These are phyloP conservation scores for Tetragonula carbonaria DNA, from an alignment of 2,888 invertebrate species.

Conservation along the genomic window DNA sequence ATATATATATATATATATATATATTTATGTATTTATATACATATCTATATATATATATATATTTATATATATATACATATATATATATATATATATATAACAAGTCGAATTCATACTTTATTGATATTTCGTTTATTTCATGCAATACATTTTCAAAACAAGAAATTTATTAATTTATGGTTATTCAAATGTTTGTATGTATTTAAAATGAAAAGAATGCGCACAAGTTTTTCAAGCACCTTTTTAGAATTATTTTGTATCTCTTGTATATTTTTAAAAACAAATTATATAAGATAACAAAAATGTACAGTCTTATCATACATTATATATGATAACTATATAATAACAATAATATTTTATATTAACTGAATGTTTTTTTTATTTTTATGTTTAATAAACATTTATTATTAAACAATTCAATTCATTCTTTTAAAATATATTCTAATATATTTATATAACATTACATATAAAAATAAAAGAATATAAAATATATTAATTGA, in stretches of 20 bases:
- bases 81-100: not conserved
- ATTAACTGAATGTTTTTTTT: slow-evolving; percentile 20
- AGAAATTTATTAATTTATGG: not conserved
- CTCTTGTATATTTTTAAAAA: slow-evolving; percentile 66
- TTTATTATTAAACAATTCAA: not conserved
- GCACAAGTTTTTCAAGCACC: slow-evolving; percentile 22
- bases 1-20: not conserved
- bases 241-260: slow-evolving; percentile 24
- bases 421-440: not conserved
- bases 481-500: slow-evolving; percentile 18
- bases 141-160: not conserved
- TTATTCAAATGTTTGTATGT: not conserved
- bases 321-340: slow-evolving; percentile 67
- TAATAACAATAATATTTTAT: slow-evolving; percentile 57
- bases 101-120: not conserved
- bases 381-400: slow-evolving; percentile 13
- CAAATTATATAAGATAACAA: slow-evolving; percentile 47
- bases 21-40: too few species aligned
- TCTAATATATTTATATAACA: not conserved
- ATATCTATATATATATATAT: not conserved
- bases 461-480: not conserved
- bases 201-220: slow-evolving; percentile 9
- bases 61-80: not conserved
- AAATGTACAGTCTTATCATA: slow-evolving; percentile 76
- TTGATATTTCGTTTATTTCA: not conserved